Percentiles rank a stretch among this genome's conserved stretches.
phyloP scores from a whole-genome alignment of 2,797 vertebrate species.

The Dryobates pubescens region DNA sequence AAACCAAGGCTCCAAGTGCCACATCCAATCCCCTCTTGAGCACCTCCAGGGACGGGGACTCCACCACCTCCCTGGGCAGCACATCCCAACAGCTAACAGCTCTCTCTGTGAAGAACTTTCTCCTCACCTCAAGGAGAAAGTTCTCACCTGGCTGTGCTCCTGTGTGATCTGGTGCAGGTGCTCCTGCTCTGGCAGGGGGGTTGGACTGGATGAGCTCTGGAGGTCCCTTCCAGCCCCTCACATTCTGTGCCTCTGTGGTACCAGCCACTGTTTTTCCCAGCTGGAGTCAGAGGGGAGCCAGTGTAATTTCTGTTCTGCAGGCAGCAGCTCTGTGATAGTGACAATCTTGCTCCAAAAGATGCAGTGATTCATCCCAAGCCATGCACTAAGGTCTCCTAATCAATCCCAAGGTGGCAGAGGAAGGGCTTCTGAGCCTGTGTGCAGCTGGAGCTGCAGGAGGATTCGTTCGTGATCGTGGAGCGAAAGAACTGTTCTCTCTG shows the following conservation, averaged over 20 bases:
- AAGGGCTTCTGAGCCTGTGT: background rate
- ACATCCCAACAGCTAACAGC: too few relatives aligned
- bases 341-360: conserved; percentile 2
- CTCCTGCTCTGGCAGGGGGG: too few relatives aligned
- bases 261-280: background rate
- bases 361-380: conserved; percentile 4
- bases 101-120: too few relatives aligned
- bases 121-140: too few relatives aligned
- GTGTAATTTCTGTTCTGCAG: background rate
- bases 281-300: background rate
- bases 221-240: too few relatives aligned
- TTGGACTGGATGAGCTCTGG: too few relatives aligned
- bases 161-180: too few relatives aligned
- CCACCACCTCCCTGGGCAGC: too few relatives aligned
- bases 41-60: too few relatives aligned
- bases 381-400: conserved; percentile 18
- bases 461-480: background rate
- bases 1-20: too few relatives aligned
- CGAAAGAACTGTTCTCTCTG: conserved; percentile 41
- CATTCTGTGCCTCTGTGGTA: background rate
- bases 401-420: background rate
- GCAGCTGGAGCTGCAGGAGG: conserved; percentile 21
- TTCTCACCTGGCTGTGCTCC: too few relatives aligned
- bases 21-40: too few relatives aligned
- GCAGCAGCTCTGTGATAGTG: background rate